Conservation (phyloP, 2,888 invertebrate genomes). For the Nomada hirtipes region DNA sequence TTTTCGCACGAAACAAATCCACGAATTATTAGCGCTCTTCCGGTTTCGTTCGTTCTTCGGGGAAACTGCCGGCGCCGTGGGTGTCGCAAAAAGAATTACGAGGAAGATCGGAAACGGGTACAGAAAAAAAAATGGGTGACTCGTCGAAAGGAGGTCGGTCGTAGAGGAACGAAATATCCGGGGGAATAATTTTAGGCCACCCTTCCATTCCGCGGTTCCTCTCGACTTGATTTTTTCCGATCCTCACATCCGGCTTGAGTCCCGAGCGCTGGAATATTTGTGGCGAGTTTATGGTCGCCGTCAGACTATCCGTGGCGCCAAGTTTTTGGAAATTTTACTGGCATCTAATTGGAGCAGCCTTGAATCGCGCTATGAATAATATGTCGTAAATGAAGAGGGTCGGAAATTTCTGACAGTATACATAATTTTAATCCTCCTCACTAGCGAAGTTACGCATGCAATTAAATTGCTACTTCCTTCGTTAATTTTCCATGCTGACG, state of each 20-base stretch:
- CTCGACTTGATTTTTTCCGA: slow-evolving; percentile 44
- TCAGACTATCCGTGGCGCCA: background rate
- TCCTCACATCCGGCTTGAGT: slow-evolving; percentile 61
- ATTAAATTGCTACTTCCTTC: too few relatives aligned
- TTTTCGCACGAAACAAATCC: slow-evolving; percentile 11
- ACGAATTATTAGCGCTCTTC: slow-evolving; percentile 15
- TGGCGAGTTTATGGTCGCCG: background rate
- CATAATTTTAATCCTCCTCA: too few relatives aligned
- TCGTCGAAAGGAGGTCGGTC: slow-evolving; percentile 21
- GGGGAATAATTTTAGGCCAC: slow-evolving; percentile 70
- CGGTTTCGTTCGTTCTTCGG: too few relatives aligned
- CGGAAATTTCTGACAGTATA: too few relatives aligned
- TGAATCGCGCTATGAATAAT: too few relatives aligned
- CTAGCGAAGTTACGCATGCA: too few relatives aligned
- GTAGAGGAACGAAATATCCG: slow-evolving; percentile 18
- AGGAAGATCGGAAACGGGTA: background rate
- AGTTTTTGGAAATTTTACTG: background rate
- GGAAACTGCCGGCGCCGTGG: slow-evolving; percentile 9
- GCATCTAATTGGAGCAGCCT: too few relatives aligned
- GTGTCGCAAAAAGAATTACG: slow-evolving; percentile 5
- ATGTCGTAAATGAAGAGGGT: too few relatives aligned
- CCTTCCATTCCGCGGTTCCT: slow-evolving; percentile 53
- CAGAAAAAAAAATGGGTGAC: slow-evolving; percentile 9
- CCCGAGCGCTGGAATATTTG: background rate
- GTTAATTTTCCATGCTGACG: too few relatives aligned